Conservation (phyloP, 2,113 vertebrate genomes). For the Lethenteron reissneri region DNA sequence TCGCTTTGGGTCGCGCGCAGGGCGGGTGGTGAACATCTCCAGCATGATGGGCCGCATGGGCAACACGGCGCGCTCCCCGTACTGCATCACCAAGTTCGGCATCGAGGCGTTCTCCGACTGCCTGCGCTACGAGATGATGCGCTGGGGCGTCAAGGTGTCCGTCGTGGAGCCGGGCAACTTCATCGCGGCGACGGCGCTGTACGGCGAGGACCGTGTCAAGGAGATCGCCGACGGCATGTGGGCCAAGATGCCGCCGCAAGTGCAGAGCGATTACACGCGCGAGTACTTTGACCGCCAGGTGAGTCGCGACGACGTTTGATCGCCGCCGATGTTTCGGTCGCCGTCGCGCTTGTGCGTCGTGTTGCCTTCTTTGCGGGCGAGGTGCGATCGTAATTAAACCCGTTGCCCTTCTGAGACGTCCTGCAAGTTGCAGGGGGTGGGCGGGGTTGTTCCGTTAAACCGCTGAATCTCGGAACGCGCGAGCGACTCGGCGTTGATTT, state of each 20-base stretch:
- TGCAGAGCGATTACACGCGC: conserved; percentile 40
- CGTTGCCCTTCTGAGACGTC: too few species aligned
- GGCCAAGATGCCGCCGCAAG: conserved; percentile 18
- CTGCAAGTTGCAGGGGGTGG: too few species aligned
- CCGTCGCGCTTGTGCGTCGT: too few species aligned
- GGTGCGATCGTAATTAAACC: too few species aligned
- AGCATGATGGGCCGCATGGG: conserved; percentile 46
- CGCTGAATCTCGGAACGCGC: too few species aligned
- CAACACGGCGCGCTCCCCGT: conserved; percentile 31
- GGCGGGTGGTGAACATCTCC: conserved; percentile 46
- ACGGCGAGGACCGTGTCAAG: conserved; percentile 24
- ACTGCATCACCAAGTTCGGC: conserved; percentile 51
- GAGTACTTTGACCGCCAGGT: conserved; percentile 24
- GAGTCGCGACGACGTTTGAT: too few species aligned
- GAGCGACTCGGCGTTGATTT: too few species aligned
- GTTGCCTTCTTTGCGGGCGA: too few species aligned
- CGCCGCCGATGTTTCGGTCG: too few species aligned
- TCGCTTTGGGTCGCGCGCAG: conserved; percentile 15
- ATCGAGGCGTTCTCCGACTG: conserved; percentile 54
- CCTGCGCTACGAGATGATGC: conserved; percentile 54
- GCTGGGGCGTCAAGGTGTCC: conserved; percentile 43
- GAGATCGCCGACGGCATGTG: conserved; percentile 33
- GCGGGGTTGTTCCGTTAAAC: too few species aligned
- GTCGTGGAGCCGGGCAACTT: conserved; percentile 49
- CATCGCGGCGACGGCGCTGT: conserved; percentile 35